Evolutionary conservation across 2,797 vertebrate species (phyloP).

Genomic region (Sitta carolinensis): DNA sequence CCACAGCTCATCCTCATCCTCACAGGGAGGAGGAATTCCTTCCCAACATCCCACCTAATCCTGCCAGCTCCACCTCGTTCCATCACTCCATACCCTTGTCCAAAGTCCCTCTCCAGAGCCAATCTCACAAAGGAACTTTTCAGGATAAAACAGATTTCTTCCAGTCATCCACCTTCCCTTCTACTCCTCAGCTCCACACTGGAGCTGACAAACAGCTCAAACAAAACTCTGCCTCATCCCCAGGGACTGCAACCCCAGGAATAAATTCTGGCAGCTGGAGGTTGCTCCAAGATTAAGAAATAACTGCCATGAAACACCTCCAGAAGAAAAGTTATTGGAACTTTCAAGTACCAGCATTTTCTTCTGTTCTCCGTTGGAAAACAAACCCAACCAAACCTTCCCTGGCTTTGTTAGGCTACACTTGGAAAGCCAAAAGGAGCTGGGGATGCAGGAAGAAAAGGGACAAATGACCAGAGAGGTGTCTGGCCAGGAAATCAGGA

Average conservation of each 20-base stretch:
- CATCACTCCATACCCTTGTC: not conserved
- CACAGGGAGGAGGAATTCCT: fast-evolving
- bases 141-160: not conserved
- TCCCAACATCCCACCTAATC: not conserved
- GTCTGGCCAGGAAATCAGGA: not conserved
- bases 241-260: not conserved
- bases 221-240: not conserved
- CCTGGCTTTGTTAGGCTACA: not conserved
- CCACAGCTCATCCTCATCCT: fast-evolving
- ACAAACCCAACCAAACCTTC: not conserved
- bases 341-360: not conserved
- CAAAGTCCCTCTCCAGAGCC: not conserved
- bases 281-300: not conserved
- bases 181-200: not conserved
- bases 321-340: not conserved
- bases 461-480: not conserved
- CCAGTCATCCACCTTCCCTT: not conserved
- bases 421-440: not conserved
- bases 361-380: not conserved
- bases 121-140: not conserved
- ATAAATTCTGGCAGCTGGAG: not conserved
- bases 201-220: not conserved
- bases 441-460: not conserved
- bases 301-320: not conserved
- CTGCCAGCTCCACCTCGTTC: not conserved